Base-by-base conservation (phyloP, 2,888 invertebrate species). In the Mayetiola destructor region DNA sequence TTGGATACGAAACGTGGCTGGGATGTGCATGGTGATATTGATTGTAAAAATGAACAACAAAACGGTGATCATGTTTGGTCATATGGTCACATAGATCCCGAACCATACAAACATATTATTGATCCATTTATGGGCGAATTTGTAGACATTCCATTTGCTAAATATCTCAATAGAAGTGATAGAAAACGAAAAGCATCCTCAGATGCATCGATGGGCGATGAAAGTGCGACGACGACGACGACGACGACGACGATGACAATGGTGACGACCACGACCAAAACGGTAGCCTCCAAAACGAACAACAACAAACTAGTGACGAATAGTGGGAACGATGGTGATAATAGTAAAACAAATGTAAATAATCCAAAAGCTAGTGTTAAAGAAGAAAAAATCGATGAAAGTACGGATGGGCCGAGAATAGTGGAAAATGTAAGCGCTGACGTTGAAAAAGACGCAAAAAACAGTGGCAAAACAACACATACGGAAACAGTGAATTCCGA, bases 71-170 rank as follows among this genome's bases (percentile, higher is more conserved):
- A 85, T 72, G 85, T 86, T 20, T 86, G 86, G 85, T 82, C 85
- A 65, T 78, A 81, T 60, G 82, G 80, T 58, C 73, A 74, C 57
- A 69, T 69, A 60, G 70, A 71, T 60, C 67, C 67, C 10, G 67
- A 70, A 61, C 68, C 70, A 35, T 76, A 76, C 54, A 79, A 79
- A 63, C 90, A 93, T 69, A 85, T 93, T 64, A 80, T 90, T 69
- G 86, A 91, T 65, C 84, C 86, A 69, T 88, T 89, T 76, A 86
- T 85, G 68, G 84, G 84, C 30, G 89, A 89, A 72, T 82, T 85
- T 65, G 81, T 82, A 65, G 78, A 79, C 70, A 81, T 88, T 72
- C 86, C 88, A 66, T 87, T 88, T 74, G 84, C 84, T 67, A 81
- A 84, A 64, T 78, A 81, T 60, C 68, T 85, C 60, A 70, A 73